A percentile compares a stretch with the other conserved stretches of the same genome.
phyloP scores from a whole-genome alignment of 2,113 vertebrate species.

The Paracanthobrama guichenoti region DNA sequence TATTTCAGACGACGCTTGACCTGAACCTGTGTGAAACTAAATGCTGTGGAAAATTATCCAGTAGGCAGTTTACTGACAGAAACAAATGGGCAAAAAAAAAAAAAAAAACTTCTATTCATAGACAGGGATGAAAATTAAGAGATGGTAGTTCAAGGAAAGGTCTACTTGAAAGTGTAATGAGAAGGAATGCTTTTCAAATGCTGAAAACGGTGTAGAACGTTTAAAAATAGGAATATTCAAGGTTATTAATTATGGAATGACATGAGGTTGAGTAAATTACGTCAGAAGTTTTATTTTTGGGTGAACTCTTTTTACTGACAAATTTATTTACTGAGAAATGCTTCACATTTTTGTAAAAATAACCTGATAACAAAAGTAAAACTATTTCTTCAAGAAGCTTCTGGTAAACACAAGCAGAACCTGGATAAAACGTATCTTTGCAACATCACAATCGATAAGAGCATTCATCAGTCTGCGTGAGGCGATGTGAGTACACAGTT shows the following conservation, averaged over 20 bases:
- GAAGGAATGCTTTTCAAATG: not conserved
- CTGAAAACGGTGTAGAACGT: not conserved
- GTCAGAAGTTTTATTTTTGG: not conserved
- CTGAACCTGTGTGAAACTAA: slow-evolving; percentile 51
- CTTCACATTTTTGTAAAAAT: not conserved
- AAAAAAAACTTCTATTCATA: not conserved
- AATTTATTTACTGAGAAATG: not conserved
- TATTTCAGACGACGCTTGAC: slow-evolving; percentile 68
- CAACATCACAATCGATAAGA: slow-evolving; percentile 29
- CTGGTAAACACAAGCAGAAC: not conserved
- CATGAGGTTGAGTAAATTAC: not conserved
- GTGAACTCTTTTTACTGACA: not conserved
- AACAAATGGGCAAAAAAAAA: not conserved
- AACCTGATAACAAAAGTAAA: not conserved
- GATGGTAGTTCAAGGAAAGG: not conserved
- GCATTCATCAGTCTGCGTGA: slow-evolving; percentile 8
- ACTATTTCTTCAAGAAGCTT: not conserved
- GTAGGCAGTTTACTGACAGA: slow-evolving; percentile 62
- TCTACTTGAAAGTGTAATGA: not conserved
- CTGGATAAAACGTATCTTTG: slow-evolving; percentile 15
- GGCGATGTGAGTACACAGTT: not conserved
- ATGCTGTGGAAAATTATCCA: slow-evolving; percentile 54
- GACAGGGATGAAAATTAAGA: not conserved
- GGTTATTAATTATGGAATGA: not conserved
- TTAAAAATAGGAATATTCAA: not conserved